Conservation (phyloP, 1,140 invertebrate species). For the Bombus sylvicola region DNA sequence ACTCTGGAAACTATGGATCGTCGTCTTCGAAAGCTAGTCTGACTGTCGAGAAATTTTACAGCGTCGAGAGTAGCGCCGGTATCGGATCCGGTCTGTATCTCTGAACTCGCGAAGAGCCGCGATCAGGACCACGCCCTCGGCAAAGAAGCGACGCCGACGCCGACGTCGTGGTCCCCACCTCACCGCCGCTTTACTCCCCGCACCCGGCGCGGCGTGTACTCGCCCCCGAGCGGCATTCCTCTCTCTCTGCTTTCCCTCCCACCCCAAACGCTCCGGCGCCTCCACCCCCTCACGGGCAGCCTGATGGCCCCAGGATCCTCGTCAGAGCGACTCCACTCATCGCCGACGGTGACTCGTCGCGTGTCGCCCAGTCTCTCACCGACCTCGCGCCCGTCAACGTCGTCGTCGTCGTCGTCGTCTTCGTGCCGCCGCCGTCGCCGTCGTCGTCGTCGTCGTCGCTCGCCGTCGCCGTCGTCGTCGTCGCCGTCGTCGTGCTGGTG, state of each 20-base stretch:
- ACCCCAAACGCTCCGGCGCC: conserved; percentile 23
- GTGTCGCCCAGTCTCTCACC: conserved; percentile 61
- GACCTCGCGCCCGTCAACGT: conserved; percentile 64
- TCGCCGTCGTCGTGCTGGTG: conserved; percentile 42
- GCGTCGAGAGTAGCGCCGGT: neutral
- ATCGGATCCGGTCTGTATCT: conserved; percentile 33
- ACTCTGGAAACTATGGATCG: neutral
- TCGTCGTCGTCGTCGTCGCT: conserved; percentile 38
- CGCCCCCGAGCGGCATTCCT: conserved; percentile 1
- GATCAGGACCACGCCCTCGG: conserved; percentile 76
- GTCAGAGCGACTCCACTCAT: conserved; percentile 66
- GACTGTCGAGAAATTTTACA: neutral
- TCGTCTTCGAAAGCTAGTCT: neutral
- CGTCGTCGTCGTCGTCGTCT: conserved; percentile 37
- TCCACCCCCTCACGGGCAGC: conserved; percentile 58
- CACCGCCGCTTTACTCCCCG: conserved; percentile 19
- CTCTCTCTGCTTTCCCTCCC: conserved; percentile 28
- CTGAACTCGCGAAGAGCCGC: conserved; percentile 54
- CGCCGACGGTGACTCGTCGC: conserved; percentile 63
- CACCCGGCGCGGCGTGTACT: conserved; percentile 9
- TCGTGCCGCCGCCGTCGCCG: conserved; percentile 32
- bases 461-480: conserved; percentile 15
- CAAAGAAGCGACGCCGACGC: conserved; percentile 68
- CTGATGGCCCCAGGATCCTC: conserved; percentile 68
- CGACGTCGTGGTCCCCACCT: conserved; percentile 34